Evolutionary conservation across 2,113 vertebrate genomes (phyloP), one percentile per base, ranked within the genome.

Genomic region (Vimba vimba): DNA sequence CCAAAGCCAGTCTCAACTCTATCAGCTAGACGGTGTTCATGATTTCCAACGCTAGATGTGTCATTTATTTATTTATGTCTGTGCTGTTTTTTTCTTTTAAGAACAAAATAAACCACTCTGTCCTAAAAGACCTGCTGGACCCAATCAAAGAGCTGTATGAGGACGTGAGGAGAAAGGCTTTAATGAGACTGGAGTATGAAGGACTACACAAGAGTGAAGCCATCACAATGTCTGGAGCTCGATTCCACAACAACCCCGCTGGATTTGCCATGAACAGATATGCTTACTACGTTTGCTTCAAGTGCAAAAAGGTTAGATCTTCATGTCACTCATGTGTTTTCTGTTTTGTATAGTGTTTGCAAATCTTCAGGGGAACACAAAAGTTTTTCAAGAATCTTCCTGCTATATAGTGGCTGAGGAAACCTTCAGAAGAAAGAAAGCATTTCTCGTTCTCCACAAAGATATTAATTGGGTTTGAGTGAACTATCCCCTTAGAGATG

Each of bases 261-360:
- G 97, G 97, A 91, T 99, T 97, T 45, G 98, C 98, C 81, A 99
- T 99, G 97, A 99, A 99, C 91, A 95, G 98, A 97, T 99, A 99
- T 0, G 98, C 98, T 83, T 99, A 99, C 88, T 99, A 99, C 47
- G 98, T 99, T 88, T 99, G 98, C 95, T 99, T 95, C 95, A 99
- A 99, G 90, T 99, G 98, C 95, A 99, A 97, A 93, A 99, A 99
- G 97, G 98, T 99, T 55, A 6, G 52, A 23, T n/a, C n/a, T 17
- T 19, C 52, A 33, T 1, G 25, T 4, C 2, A 15, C 23, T 2
- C n/a, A n/a, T n/a, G 12, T 4, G 6, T 33, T 59, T 60, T 64
- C 7, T 33, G 39, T 68, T 15, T 12, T 27, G 4, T 45, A 19
- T 62, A 12, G 10, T 76, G 12, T 23, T 45, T 43, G 21, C 7